Evolutionary conservation across 2,888 invertebrate genomes (phyloP), one percentile per base, ranked within the genome.

Genomic region (Tuta absoluta): DNA sequence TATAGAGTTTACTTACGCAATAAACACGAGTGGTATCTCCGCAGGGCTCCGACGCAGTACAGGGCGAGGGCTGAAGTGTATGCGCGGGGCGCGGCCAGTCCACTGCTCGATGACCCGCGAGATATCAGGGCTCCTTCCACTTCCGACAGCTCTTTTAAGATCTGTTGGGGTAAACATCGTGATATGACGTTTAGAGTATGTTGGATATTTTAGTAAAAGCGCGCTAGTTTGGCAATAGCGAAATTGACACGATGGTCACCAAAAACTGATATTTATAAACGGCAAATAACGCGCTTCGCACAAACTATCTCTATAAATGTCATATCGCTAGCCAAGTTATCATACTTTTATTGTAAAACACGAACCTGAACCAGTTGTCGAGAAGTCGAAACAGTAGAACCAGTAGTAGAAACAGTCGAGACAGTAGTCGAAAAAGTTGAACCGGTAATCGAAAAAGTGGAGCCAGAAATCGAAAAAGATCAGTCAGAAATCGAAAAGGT

Each of bases 11-110:
- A 45, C 95, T 93, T 85, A 96, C 96, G 85, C 65, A 99, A 87
- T 60, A 99, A 92, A 81, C 98, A 98, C 69, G 97, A 97, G 82
- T 99, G 98, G 85, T 99, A 99, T 81, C 98, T 93, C 66, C 99
- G 90, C 56, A 99, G 92, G 8, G 99, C 97, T 0, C 98, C 98
- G 12, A 99, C 98, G 45, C 99, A 96, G 80, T 98, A 98, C 12
- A 99, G 93, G 64, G 97, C 97, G 51, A 99, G 88, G 0, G 97
- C 96, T 0, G 98, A 97, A 0, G 98, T 97, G 84, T 99, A 99
- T 67, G 95, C 95, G 63, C 97, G 93, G 12, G 96, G 95, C 63
- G 98, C 93, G 51, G 94, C 95, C 5, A 98, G 96, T 79, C 94
- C 87, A 75, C 92, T 86, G 70, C 87, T 88, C 1, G 84, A 81